These are phyloP conservation scores for Drosophila greeni DNA, from an alignment of 2,888 invertebrate genomes.

Conservation along the genomic window DNA sequence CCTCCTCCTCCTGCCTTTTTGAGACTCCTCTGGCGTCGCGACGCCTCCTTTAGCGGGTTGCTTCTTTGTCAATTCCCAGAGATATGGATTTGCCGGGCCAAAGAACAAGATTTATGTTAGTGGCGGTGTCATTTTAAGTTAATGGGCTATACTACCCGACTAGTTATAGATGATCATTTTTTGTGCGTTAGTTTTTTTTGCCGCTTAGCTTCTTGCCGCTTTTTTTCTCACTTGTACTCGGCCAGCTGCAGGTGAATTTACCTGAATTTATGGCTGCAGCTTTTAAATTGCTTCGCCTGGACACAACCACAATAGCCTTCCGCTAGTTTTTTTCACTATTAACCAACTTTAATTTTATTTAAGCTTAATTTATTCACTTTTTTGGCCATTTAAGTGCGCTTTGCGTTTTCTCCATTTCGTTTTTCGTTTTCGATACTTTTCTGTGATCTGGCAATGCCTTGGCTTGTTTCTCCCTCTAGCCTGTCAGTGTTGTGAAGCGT, in stretches of 20 bases:
- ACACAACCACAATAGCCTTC: slow-evolving; percentile 30
- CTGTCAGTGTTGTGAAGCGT: slow-evolving; percentile 11
- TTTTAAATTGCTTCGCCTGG: slow-evolving; percentile 65
- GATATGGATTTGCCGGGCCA: slow-evolving; percentile 57
- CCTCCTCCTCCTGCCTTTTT: neutral
- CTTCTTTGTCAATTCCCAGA: slow-evolving; percentile 65
- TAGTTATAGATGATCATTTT: slow-evolving; percentile 24
- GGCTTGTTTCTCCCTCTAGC: neutral
- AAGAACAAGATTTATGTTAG: slow-evolving; percentile 71
- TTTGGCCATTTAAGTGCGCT: neutral
- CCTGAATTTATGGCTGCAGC: slow-evolving; percentile 55
- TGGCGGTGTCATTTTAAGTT: slow-evolving; percentile 75
- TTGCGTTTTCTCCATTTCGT: neutral
- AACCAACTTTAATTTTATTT: neutral
- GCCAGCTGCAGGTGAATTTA: slow-evolving; percentile 61
- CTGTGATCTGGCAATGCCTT: slow-evolving; percentile 4
- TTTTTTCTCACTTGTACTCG: slow-evolving; percentile 5
- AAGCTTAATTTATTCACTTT: slow-evolving; percentile 1
- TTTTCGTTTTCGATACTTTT: neutral
- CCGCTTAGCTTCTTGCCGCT: neutral
- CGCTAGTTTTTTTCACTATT: slow-evolving; percentile 6
- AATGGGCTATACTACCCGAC: slow-evolving; percentile 72
- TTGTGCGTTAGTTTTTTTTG: slow-evolving; percentile 12
- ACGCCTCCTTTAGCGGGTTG: slow-evolving; percentile 49
- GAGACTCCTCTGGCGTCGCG: slow-evolving; percentile 4